phyloP scores from a whole-genome alignment of 1,140 invertebrate species.

The Drosophila asahinai region DNA sequence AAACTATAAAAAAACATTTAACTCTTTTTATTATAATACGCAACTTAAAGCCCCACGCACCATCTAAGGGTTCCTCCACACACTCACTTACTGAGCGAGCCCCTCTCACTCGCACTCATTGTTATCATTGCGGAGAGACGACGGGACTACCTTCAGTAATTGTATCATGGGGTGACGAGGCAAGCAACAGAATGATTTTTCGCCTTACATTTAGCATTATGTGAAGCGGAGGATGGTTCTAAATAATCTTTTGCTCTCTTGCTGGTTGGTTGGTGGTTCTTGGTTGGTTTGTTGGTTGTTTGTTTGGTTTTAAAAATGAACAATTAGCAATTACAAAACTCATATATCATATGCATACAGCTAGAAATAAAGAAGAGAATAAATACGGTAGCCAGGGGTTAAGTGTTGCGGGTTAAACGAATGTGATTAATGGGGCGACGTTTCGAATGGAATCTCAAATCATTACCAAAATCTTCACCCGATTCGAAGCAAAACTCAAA shows the following conservation, averaged over 20 bases:
- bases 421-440: conserved; percentile 28
- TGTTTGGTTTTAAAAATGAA: conserved; percentile 71
- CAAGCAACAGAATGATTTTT: conserved; percentile 41
- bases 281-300: conserved; percentile 33
- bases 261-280: conserved; percentile 42
- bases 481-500: conserved; percentile 36
- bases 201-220: conserved; percentile 65
- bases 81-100: no score
- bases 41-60: no score
- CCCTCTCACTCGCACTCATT: no score
- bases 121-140: no score
- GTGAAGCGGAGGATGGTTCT: conserved; percentile 48
- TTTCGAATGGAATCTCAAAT: conserved; percentile 19
- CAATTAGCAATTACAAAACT: conserved; percentile 75
- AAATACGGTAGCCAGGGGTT: conserved; percentile 57
- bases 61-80: no score
- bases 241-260: conserved; percentile 57
- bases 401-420: conserved; percentile 17
- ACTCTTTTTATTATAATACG: no score
- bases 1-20: no score
- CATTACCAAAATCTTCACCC: conserved; percentile 16
- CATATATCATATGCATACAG: conserved; percentile 77
- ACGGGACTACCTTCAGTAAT: no score
- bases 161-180: background rate
- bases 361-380: conserved; percentile 81